These are phyloP conservation scores for Druon quercuslanigerum DNA, from an alignment of 1,140 invertebrate genomes.

Conservation along the genomic window DNA sequence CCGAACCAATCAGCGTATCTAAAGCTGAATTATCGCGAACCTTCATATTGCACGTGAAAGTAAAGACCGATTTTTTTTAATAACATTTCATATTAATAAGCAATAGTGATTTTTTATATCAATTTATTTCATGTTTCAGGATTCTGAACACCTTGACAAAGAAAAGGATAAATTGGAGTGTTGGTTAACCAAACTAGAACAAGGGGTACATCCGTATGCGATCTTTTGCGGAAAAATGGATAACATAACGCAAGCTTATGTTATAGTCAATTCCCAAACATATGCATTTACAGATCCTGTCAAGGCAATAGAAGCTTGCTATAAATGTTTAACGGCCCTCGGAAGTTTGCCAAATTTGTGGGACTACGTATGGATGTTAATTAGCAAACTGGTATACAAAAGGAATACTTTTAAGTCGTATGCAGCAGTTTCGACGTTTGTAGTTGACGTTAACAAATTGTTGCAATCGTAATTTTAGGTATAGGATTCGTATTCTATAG, in stretches of 20 bases:
- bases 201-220: conserved; percentile 2
- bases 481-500: not conserved
- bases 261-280: conserved; percentile 7
- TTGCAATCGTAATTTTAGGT: not conserved
- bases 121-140: conserved; percentile 25
- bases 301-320: conserved; percentile 16
- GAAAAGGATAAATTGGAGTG: conserved; percentile 1
- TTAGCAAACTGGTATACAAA: not conserved
- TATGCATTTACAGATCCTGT: conserved; percentile 5
- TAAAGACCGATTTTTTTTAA: conserved; percentile 1
- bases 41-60: not conserved
- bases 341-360: not conserved
- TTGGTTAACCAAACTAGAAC: not conserved
- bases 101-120: not conserved
- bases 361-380: conserved; percentile 22
- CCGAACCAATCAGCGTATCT: too few relatives aligned
- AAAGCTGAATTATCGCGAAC: not conserved
- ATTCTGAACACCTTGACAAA: not conserved
- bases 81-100: not conserved
- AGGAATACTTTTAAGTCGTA: not conserved
- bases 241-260: not conserved
- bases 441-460: not conserved
- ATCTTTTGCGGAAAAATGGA: conserved; percentile 7
- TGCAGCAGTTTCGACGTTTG: not conserved
- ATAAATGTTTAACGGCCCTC: conserved; percentile 31